Conservation (phyloP, 2,113 vertebrate species). For the Dasyprocta punctata region DNA sequence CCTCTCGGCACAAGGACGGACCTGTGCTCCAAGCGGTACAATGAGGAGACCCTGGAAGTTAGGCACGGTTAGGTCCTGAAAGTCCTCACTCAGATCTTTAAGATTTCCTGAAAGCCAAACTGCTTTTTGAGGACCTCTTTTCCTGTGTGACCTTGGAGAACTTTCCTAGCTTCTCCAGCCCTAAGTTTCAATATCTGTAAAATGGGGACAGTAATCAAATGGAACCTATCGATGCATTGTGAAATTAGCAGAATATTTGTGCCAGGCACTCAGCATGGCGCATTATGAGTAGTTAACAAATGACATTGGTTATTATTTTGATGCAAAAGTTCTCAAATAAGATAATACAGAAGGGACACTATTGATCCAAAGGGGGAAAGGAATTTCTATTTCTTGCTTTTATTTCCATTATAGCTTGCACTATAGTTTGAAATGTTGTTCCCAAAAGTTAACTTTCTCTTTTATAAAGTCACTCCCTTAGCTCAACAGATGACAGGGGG, state of each 20-base stretch:
- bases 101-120: neutral
- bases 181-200: neutral
- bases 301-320: neutral
- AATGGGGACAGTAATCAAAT: neutral
- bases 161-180: neutral
- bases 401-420: neutral
- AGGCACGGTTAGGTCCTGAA: neutral
- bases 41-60: neutral
- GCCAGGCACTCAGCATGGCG: neutral
- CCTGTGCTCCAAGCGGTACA: neutral
- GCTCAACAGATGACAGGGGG: neutral
- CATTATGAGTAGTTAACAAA: neutral
- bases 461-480: fast-evolving
- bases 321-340: neutral
- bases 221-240: no score
- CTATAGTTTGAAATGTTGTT: neutral
- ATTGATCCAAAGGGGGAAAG: neutral
- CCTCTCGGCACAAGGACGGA: neutral
- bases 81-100: neutral
- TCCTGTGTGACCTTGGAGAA: neutral
- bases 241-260: neutral
- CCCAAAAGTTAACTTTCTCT: neutral
- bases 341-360: neutral
- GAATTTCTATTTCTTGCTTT: neutral
- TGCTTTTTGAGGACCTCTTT: neutral